Evolutionary conservation across 1,140 invertebrate species (phyloP).

Genomic region (Lepidurus couesii): DNA sequence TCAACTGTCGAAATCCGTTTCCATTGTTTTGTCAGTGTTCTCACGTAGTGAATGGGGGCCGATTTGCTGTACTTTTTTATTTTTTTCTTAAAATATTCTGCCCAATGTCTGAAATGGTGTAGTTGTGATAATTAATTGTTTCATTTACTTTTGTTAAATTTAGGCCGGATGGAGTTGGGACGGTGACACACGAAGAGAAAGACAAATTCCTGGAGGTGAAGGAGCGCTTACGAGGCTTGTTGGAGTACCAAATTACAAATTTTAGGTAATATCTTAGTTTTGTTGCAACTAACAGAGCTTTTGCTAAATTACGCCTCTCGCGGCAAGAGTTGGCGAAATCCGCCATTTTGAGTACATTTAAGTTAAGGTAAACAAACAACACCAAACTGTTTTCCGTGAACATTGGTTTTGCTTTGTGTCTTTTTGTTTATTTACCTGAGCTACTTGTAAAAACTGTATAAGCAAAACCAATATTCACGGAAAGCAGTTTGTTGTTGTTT

Average conservation of each 20-base stretch:
- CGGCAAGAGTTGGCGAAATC: too few species aligned
- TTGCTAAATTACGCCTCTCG: too few species aligned
- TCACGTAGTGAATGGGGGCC: not conserved
- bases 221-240: slow-evolving; percentile 79
- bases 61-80: not conserved
- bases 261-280: slow-evolving; percentile 64
- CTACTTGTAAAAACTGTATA: too few species aligned
- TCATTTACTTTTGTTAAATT: slow-evolving; percentile 15
- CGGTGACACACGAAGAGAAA: slow-evolving; percentile 94
- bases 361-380: too few species aligned
- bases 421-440: too few species aligned
- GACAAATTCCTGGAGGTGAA: slow-evolving; percentile 97
- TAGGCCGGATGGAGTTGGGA: slow-evolving; percentile 96
- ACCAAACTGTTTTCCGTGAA: too few species aligned
- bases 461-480: too few species aligned
- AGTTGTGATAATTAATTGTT: slow-evolving; percentile 4
- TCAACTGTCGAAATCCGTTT: not conserved
- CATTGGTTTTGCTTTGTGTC: too few species aligned
- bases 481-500: too few species aligned
- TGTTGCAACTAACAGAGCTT: not conserved
- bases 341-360: too few species aligned
- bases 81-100: not conserved
- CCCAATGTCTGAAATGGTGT: not conserved
- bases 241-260: slow-evolving; percentile 98
- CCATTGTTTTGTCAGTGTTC: not conserved